Evolutionary conservation across 2,888 invertebrate genomes (phyloP), one percentile per base, ranked within the genome.

Genomic region (Eupithecia tripunctaria): DNA sequence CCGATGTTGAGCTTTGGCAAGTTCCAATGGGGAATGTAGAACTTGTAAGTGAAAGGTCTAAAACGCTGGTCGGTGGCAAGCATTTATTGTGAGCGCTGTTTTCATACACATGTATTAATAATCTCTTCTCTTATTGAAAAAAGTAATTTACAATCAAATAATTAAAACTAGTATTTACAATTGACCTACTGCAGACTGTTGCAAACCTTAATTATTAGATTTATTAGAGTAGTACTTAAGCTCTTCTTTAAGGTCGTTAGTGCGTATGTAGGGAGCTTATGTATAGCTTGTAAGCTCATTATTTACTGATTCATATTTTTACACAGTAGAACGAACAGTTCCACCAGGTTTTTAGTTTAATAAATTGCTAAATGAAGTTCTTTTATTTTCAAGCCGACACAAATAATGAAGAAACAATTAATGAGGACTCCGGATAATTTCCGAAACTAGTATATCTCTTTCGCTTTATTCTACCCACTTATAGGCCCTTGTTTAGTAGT

Each of bases 1-100:
- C 89, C 85, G 86, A 74, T 71, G 70, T 78, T 77, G 90, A 84
- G 75, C 89, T 76, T 73, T 76, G 74, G 66, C 65, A 60, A 32
- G 75, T 66, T 59, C 7, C 29, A 67, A 29, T 21, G 68, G 73
- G 74, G 65, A 66, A 62, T 47, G 66, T 51, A 67, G 68, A 73
- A 76, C 72, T 71, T 76, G 72, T 64, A 78, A 59, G 80, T 73
- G 77, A 72, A 80, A 73, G 79, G 73, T 78, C 73, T 77, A 72
- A 75, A 80, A 71, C 75, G 69, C 70, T 77, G 90, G 83, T 85
- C 88, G 82, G 86, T 88, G 82, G 83, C 85, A 85, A 83, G n/a
- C 12, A 15, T 15, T 21, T 64, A 25, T 38, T 21, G 38, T 41
- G 6, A 38, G 36, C 38, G 64, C 64, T 64, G 21, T 38, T 41